Evolutionary conservation across 2,113 vertebrate genomes (phyloP), one percentile per base, ranked within the genome.

Genomic region (Burhinus oedicnemus): DNA sequence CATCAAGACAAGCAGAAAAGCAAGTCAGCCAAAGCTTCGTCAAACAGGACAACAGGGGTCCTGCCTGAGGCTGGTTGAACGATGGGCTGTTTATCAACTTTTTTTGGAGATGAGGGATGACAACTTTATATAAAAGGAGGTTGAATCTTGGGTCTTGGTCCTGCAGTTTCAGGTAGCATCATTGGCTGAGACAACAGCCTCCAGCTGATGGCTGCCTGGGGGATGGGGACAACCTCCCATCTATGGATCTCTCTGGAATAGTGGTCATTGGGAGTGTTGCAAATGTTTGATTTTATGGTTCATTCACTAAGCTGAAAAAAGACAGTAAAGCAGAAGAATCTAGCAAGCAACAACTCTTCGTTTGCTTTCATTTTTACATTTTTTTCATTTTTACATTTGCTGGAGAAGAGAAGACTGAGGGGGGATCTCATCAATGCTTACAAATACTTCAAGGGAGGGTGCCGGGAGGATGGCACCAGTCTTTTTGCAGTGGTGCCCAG

Each of bases 201-300:
- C 12, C 29, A 34, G 26, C 15, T 18, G n/a, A 21, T 58, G 22
- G 21, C 5, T 49, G 23, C 5, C 36, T 61, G 38, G 34, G 29
- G 34, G 34, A 25, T n/a, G 54, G 17, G 36, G 20, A 44, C 14
- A 68, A 62, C 19, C 52, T 79, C 38, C 38, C 12, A 55, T 21
- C 16, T 5, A 7, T 10, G 20, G n/a, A 12, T 57, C 12, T 70
- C 27, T 68, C 62, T 69, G 44, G 16, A 88, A 72, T 0, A 42
- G 7, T 18, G 47, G 44, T 14, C 78, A 64, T 19, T 0, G 0
- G 21, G 69, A 64, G 2, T 3, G 4, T 10, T 27, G n/a, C 3
- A 68, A 60, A 55, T 1, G 1, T 79, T 42, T 54, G 18, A 54
- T 77, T 79, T 64, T 55, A 20, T 10, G 22, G 15, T 57, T 62